These are phyloP conservation scores for Melinaea menophilus DNA, from an alignment of 2,888 invertebrate genomes.

Conservation along the genomic window DNA sequence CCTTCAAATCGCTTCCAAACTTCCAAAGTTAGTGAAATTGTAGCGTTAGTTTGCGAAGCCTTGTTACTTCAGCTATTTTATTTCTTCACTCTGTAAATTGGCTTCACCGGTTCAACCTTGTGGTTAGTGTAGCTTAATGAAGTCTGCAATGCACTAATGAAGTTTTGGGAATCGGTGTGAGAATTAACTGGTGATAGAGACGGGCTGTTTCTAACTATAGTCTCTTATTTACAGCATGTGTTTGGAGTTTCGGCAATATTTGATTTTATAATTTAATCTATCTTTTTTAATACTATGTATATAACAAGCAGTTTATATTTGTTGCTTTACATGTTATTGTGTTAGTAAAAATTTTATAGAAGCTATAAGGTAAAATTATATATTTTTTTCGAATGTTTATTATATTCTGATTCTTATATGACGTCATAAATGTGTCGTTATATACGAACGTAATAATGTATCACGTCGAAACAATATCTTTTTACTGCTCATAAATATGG, in stretches of 20 bases:
- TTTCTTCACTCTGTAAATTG: conserved; percentile 6
- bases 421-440: background rate
- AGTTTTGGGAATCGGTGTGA: conserved; percentile 19
- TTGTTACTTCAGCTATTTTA: conserved; percentile 5
- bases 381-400: background rate
- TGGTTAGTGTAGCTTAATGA: conserved; percentile 22
- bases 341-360: background rate
- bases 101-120: conserved; percentile 15
- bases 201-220: conserved; percentile 5
- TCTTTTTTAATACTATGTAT: too few relatives aligned
- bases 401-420: background rate
- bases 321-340: background rate
- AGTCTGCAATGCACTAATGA: conserved; percentile 28
- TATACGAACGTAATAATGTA: conserved; percentile 1
- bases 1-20: background rate
- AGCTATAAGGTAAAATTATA: background rate
- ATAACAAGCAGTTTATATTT: background rate
- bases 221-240: background rate
- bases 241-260: too few relatives aligned
- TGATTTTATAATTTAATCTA: too few relatives aligned
- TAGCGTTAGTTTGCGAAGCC: conserved; percentile 6
- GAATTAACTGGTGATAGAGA: conserved; percentile 9
- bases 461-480: conserved; percentile 19
- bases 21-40: background rate
- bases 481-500: conserved; percentile 21